Conservation (phyloP, 2,888 invertebrate genomes). For the Eilema depressum region DNA sequence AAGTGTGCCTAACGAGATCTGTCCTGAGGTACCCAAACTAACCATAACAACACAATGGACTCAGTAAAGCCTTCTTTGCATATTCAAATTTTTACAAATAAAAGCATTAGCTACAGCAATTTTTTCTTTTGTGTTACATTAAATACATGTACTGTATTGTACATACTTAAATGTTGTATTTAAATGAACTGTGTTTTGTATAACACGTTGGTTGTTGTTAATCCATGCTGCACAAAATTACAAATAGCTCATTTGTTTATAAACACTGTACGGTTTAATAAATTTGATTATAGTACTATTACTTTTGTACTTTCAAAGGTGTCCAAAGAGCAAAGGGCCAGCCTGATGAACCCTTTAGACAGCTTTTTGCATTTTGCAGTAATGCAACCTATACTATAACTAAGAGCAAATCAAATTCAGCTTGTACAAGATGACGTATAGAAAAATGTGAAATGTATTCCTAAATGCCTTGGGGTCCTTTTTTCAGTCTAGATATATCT, state of each 20-base stretch:
- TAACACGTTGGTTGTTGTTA: neutral
- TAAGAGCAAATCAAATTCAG: too few species aligned
- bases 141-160: neutral
- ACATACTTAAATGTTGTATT: neutral
- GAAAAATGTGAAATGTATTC: too few species aligned
- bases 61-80: neutral
- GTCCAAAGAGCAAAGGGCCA: neutral
- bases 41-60: neutral
- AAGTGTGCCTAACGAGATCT: neutral
- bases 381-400: too few species aligned
- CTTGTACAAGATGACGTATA: too few species aligned
- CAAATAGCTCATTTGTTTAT: neutral
- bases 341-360: neutral
- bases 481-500: too few species aligned
- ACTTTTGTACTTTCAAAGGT: neutral
- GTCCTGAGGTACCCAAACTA: neutral
- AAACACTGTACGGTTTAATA: neutral
- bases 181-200: neutral
- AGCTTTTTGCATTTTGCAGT: too few species aligned
- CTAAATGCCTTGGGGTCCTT: too few species aligned
- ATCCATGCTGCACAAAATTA: neutral
- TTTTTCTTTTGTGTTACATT: slow-evolving; percentile 4
- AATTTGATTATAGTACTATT: neutral
- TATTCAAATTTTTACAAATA: slow-evolving; percentile 6
- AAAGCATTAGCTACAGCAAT: neutral